Conservation (phyloP, 2,113 vertebrate species). For the Trachemys scripta region DNA sequence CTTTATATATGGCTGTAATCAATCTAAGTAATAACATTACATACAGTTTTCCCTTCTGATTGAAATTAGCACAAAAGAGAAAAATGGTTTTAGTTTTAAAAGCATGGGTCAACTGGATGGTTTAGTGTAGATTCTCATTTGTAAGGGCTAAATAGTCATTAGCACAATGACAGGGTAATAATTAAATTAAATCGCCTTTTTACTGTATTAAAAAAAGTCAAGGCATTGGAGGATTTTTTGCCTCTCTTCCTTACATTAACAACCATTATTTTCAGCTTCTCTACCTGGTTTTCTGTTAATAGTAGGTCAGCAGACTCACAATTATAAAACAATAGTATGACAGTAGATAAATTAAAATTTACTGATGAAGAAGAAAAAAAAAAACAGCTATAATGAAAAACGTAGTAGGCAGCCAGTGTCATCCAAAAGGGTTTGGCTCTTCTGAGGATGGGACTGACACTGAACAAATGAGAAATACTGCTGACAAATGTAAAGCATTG, state of each 20-base stretch:
- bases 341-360: constrained; percentile 57
- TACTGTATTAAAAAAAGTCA: neutral
- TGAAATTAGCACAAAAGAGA: constrained; percentile 24
- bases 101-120: neutral
- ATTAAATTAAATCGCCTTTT: constrained; percentile 48
- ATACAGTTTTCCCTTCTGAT: neutral
- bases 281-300: constrained; percentile 25
- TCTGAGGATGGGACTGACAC: neutral
- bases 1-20: constrained; percentile 1
- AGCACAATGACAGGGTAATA: constrained; percentile 36
- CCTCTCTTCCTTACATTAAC: neutral
- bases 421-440: neutral
- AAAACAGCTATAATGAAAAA: neutral
- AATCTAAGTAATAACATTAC: neutral
- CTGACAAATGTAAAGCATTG: constrained; percentile 39
- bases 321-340: constrained; percentile 28
- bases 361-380: neutral
- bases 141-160: constrained; percentile 47
- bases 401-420: neutral
- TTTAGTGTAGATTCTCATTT: constrained; percentile 32
- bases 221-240: neutral
- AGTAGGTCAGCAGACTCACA: neutral
- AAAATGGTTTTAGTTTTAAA: neutral
- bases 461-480: constrained; percentile 43
- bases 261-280: constrained; percentile 15